phyloP scores from a whole-genome alignment of 2,797 vertebrate genomes.

The Anas bahamensis region DNA sequence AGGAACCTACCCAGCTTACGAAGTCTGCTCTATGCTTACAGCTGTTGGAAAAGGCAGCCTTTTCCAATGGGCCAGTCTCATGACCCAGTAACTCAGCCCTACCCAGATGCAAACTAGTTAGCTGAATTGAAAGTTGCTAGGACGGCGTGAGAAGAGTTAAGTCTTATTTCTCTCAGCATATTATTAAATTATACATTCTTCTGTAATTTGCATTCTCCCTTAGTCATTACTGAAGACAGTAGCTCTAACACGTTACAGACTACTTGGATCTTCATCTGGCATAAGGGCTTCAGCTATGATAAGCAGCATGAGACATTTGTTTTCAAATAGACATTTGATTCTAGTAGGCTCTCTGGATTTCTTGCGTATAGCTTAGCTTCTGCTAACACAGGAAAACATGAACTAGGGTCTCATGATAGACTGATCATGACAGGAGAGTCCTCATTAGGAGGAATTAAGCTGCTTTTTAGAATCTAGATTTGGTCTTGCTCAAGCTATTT shows the following conservation, averaged over 20 bases:
- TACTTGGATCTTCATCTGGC: background rate
- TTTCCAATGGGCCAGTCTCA: background rate
- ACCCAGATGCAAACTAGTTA: background rate
- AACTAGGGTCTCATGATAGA: background rate
- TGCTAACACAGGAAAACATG: background rate
- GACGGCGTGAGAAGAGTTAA: background rate
- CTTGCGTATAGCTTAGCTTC: background rate
- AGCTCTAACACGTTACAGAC: background rate
- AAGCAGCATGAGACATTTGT: background rate
- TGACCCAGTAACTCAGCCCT: background rate
- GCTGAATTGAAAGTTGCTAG: background rate
- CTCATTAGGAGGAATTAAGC: background rate
- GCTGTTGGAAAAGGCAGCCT: conserved; percentile 14
- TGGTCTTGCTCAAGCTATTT: background rate
- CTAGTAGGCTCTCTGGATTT: background rate
- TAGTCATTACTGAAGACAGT: background rate
- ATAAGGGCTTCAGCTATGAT: background rate
- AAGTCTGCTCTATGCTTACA: background rate
- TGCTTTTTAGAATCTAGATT: background rate
- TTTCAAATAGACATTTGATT: background rate
- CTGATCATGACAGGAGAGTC: background rate
- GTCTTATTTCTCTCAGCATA: background rate
- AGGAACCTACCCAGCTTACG: background rate
- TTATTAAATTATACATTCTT: background rate
- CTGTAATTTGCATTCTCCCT: background rate